Evolutionary conservation across 2,113 vertebrate species (phyloP).

Genomic region (Ceratotherium simum): DNA sequence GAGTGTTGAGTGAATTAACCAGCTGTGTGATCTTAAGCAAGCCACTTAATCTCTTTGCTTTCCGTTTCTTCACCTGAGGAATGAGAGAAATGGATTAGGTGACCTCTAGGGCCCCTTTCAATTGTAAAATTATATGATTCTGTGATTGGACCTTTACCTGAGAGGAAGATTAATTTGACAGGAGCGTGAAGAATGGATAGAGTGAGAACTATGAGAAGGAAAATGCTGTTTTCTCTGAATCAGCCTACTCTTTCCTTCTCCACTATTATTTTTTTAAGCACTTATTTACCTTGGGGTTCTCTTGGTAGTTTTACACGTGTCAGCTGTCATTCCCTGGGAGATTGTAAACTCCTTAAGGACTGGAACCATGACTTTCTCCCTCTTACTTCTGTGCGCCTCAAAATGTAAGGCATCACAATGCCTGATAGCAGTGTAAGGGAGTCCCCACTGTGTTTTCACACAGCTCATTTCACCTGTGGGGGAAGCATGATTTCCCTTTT

Average conservation of each 20-base stretch:
- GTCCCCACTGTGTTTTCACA: background rate
- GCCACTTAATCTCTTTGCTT: conserved; percentile 50
- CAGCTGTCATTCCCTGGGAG: background rate
- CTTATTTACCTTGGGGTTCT: background rate
- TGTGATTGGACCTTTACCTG: conserved; percentile 57
- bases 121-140: conserved; percentile 70
- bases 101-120: conserved; percentile 45
- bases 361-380: background rate
- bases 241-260: background rate
- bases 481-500: background rate
- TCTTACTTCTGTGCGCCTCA: background rate
- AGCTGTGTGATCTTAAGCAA: conserved; percentile 44
- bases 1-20: conserved; percentile 57
- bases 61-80: conserved; percentile 50
- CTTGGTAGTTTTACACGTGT: background rate
- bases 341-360: background rate
- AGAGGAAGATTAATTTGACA: conserved; percentile 65
- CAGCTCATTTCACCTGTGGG: background rate
- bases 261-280: background rate
- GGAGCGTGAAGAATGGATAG: conserved; percentile 43
- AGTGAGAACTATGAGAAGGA: background rate
- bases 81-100: conserved; percentile 44
- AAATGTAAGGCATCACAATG: background rate
- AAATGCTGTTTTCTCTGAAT: conserved; percentile 6
- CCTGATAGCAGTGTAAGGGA: background rate